A percentile compares a stretch with the other conserved stretches of the same genome.
Conservation (phyloP, 2,113 vertebrate species). For the Coracopsis vasa region DNA sequence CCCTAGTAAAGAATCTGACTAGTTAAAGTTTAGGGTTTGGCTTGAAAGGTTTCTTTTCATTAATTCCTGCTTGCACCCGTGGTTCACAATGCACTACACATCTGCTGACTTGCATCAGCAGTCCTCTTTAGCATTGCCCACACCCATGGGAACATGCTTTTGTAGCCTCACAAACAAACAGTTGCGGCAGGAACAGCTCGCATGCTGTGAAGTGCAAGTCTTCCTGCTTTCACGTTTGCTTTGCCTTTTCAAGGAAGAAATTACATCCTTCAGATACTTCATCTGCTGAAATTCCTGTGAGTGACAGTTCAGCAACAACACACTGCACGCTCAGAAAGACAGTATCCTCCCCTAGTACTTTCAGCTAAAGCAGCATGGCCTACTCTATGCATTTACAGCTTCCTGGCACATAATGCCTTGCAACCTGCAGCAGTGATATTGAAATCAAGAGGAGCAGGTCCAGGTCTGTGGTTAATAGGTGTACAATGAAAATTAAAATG, state of each 20-base stretch:
- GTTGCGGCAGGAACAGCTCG: constrained; percentile 40
- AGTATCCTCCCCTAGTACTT: background rate
- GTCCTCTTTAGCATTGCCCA: background rate
- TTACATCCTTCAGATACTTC: background rate
- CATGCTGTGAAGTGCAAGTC: constrained; percentile 30
- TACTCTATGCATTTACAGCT: background rate
- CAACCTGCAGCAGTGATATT: background rate
- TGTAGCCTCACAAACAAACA: constrained; percentile 52
- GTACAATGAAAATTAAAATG: background rate
- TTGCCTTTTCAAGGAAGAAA: constrained; percentile 31
- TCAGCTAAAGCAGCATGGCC: background rate
- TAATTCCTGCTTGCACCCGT: background rate
- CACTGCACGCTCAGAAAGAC: background rate
- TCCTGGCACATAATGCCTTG: background rate
- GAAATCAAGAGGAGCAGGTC: background rate
- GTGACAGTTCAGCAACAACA: background rate
- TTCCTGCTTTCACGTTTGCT: background rate
- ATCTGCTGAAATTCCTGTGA: background rate
- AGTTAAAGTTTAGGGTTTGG: background rate
- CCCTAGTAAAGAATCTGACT: background rate
- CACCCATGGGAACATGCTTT: constrained; percentile 50
- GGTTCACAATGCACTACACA: constrained; percentile 49
- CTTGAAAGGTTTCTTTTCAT: constrained; percentile 33
- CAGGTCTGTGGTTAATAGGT: background rate
- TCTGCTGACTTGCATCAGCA: constrained; percentile 60